These are phyloP conservation scores for Patella vulgata DNA, from an alignment of 1,140 invertebrate species.

Conservation along the genomic window DNA sequence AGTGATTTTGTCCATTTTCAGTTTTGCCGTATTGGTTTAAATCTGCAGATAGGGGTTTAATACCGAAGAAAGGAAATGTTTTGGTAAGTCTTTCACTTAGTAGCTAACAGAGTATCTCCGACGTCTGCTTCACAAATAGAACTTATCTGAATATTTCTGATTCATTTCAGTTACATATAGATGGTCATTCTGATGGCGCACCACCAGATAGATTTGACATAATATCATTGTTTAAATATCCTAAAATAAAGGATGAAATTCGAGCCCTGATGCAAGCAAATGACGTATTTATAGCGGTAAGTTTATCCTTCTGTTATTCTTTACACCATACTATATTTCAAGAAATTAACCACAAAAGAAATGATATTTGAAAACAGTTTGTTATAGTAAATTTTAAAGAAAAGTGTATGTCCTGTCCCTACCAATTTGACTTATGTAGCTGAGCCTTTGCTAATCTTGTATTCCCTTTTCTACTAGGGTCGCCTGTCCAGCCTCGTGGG, in stretches of 20 bases:
- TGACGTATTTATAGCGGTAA: conserved; percentile 48
- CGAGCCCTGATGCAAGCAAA: conserved; percentile 43
- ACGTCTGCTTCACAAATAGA: too few species aligned
- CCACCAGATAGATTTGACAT: conserved; percentile 19
- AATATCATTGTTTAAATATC: conserved; percentile 36
- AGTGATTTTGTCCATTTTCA: conserved; percentile 20
- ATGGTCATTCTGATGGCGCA: conserved; percentile 43
- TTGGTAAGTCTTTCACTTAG: conserved; percentile 36
- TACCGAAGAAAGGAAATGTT: conserved; percentile 37
- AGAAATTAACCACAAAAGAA: neutral
- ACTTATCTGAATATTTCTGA: too few species aligned
- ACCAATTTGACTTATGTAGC: neutral
- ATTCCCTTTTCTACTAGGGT: too few species aligned
- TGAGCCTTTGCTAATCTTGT: neutral
- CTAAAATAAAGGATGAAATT: conserved; percentile 31
- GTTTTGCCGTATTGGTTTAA: conserved; percentile 46
- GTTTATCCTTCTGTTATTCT: conserved; percentile 10
- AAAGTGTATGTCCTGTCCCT: neutral
- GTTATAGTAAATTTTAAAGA: neutral
- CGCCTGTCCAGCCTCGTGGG: too few species aligned
- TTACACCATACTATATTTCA: neutral
- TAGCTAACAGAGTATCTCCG: too few species aligned
- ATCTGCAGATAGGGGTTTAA: conserved; percentile 30
- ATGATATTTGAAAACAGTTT: neutral
- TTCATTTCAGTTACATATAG: conserved; percentile 57